Percentiles rank a stretch among this genome's conserved stretches.
Evolutionary conservation across 1,140 invertebrate species (phyloP).

Genomic region (Megalonaias nervosa): DNA sequence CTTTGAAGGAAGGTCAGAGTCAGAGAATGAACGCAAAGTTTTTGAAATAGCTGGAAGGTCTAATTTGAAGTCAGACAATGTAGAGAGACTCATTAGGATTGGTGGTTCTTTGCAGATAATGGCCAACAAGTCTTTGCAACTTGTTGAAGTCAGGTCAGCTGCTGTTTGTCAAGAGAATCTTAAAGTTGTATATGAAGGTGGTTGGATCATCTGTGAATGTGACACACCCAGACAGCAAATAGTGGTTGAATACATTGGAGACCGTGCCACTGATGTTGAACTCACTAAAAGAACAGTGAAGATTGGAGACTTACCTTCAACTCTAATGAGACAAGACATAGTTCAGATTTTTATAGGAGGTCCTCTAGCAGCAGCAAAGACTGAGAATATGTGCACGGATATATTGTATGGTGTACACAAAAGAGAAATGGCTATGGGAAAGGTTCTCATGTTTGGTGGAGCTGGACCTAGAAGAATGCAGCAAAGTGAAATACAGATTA

Average conservation of each 20-base stretch:
- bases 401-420: slow-evolving; percentile 1
- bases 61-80: too few relatives aligned
- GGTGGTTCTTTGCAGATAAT: too few relatives aligned
- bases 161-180: slow-evolving; percentile 4
- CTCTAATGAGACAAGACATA: not conserved
- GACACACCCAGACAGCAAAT: not conserved
- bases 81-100: too few relatives aligned
- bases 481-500: slow-evolving; percentile 5
- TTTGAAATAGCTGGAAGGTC: too few relatives aligned
- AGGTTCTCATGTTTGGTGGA: slow-evolving; percentile 17
- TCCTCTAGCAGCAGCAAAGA: slow-evolving; percentile 7
- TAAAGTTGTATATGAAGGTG: slow-evolving; percentile 4
- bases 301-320: not conserved
- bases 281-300: not conserved
- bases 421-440: slow-evolving; percentile 5
- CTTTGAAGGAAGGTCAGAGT: too few relatives aligned
- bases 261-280: slow-evolving; percentile 15
- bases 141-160: slow-evolving; percentile 9
- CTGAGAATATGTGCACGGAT: not conserved
- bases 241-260: slow-evolving; percentile 9
- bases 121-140: not conserved
- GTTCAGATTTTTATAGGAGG: slow-evolving; percentile 13
- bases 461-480: not conserved
- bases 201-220: slow-evolving; percentile 5
- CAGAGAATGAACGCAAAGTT: too few relatives aligned